Conservation (phyloP, 1,140 invertebrate species). For the Thaumatotibia leucotreta region DNA sequence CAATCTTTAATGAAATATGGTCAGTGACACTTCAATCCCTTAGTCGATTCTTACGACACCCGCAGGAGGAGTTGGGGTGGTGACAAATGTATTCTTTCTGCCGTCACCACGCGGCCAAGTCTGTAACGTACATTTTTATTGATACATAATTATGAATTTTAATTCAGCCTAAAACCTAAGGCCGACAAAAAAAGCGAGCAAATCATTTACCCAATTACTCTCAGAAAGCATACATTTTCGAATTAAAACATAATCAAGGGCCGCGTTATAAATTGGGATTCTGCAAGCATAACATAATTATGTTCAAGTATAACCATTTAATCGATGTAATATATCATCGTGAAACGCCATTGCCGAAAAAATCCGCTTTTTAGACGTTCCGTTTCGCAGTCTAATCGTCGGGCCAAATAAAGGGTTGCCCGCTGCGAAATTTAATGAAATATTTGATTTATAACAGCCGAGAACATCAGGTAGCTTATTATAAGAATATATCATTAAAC, state of each 20-base stretch:
- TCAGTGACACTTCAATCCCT: no score
- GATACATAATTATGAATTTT: not conserved
- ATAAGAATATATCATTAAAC: conserved; percentile 73
- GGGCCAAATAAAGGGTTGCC: conserved; percentile 61
- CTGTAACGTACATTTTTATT: not conserved
- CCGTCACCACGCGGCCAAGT: no score
- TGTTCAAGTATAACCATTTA: conserved; percentile 17
- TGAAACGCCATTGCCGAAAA: conserved; percentile 45
- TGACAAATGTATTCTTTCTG: no score
- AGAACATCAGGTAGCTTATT: conserved; percentile 72
- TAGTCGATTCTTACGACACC: no score
- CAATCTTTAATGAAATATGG: no score
- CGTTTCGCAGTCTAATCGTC: conserved; percentile 60
- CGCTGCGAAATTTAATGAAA: conserved; percentile 70
- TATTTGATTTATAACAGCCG: conserved; percentile 72
- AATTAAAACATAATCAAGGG: not conserved
- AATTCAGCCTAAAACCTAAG: not conserved
- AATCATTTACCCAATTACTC: not conserved
- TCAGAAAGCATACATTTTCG: not conserved
- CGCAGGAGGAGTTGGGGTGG: no score
- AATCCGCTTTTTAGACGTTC: conserved; percentile 42
- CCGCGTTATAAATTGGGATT: not conserved
- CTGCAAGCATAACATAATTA: not conserved
- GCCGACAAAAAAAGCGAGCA: not conserved
- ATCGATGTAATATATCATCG: conserved; percentile 65